Evolutionary conservation across 2,797 vertebrate genomes (phyloP).

Genomic region (Enteromius radiatus): DNA sequence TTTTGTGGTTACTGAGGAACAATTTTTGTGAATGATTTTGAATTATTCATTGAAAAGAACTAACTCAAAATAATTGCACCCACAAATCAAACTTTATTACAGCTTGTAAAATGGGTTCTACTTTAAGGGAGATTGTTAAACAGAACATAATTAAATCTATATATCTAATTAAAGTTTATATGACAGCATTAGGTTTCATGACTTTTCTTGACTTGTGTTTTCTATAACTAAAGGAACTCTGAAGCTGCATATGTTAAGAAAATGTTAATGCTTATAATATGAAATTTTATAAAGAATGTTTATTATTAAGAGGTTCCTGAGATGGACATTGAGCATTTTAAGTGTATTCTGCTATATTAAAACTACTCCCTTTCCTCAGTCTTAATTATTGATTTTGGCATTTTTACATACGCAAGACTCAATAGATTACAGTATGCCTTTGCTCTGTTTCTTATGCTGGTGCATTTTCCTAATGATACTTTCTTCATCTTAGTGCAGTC

Average conservation of each 20-base stretch:
- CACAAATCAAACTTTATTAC: background rate
- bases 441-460: background rate
- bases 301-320: background rate
- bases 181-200: background rate
- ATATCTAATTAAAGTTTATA: background rate
- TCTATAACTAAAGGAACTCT: background rate
- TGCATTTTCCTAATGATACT: conserved; percentile 19
- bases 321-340: background rate
- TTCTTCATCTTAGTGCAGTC: conserved; percentile 1
- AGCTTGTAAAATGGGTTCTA: background rate
- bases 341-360: background rate
- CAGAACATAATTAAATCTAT: background rate
- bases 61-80: background rate
- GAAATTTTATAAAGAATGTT: too few species aligned
- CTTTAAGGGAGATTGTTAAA: background rate
- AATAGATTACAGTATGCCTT: background rate
- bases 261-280: background rate
- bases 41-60: background rate
- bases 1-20: background rate
- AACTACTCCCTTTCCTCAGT: background rate
- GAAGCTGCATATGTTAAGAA: background rate
- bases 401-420: conserved; percentile 1
- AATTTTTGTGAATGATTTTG: background rate
- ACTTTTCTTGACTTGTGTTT: background rate
- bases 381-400: background rate